Base-by-base conservation (phyloP, 2,113 vertebrate species). In the Cyanistes caeruleus region DNA sequence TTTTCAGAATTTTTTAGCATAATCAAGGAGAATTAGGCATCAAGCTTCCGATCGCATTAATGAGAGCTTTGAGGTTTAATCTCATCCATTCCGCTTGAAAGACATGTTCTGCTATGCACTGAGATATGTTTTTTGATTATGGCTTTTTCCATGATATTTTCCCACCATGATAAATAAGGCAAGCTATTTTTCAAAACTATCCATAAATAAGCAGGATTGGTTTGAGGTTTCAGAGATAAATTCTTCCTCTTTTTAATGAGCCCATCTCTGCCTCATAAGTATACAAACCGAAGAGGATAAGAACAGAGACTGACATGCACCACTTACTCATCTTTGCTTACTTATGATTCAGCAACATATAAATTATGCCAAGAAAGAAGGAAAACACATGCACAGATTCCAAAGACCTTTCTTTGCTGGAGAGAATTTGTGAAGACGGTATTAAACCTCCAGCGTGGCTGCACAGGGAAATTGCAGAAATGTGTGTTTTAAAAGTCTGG, bases 1-100 rank as follows among this genome's bases (percentile, higher is more conserved):
- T 87, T 23, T 59, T 7, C 53, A 44, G 82, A 93, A 94, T 92
- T 90, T 96, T 97, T 97, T 96, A 81, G 88, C 86, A 95, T 95
- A 96, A 93, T 94, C 79, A 81, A 55, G 67, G 75, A 74, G 93
- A 97, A 95, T 90, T 94, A 90, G 85, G 73, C 90, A 95, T 84
- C 77, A 27, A 72, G 85, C 88, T 96, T 93, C 83, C 7, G 1
- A 89, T 95, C 21, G 0, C 83, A 96, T 95, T 96, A 96, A 94
- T 95, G 93, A 95, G 92, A 94, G 92, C 90, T 95, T 89, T 96
- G 95, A 93, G 93, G 76, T 95, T 95, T 93, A 96, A 95, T 95
- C 93, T 90, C 79, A 93, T 96, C 90, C 69, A 94, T 92, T 96
- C 85, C 5, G 1, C 96, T 94, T 93, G 93, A 96, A 92, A 95